These are phyloP conservation scores for Pomacea maculata DNA, from an alignment of 1,140 invertebrate genomes.

Conservation along the genomic window DNA sequence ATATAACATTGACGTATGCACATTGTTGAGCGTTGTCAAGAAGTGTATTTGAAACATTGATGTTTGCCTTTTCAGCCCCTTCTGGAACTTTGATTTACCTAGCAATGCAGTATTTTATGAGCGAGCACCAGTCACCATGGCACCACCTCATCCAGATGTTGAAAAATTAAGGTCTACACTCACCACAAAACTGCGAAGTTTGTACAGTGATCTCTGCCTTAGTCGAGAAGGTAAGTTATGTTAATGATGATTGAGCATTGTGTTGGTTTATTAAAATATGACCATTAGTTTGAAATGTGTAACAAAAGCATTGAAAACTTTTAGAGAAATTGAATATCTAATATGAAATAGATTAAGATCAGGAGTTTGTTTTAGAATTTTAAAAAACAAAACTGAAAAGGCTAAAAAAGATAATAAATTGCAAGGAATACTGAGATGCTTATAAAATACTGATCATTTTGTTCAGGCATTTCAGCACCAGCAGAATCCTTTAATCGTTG, in stretches of 20 bases:
- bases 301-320: background rate
- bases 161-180: conserved; percentile 84
- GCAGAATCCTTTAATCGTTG: conserved; percentile 96
- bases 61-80: conserved; percentile 72
- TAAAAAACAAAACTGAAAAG: background rate
- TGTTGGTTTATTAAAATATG: background rate
- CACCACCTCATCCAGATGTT: conserved; percentile 93
- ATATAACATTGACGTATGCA: no score
- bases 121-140: conserved; percentile 77
- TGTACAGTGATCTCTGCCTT: conserved; percentile 94
- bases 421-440: no score
- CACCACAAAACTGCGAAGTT: conserved; percentile 83
- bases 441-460: background rate
- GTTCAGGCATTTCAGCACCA: conserved; percentile 86
- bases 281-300: background rate
- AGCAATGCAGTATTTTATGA: conserved; percentile 96
- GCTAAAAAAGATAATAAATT: background rate
- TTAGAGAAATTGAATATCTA: background rate
- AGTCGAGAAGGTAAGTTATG: conserved; percentile 78
- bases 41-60: background rate
- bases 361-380: background rate
- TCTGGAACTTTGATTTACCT: conserved; percentile 93
- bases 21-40: background rate
- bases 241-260: background rate
- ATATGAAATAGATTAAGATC: background rate